phyloP scores from a whole-genome alignment of 2,113 vertebrate species.

The Carassius gibelio region DNA sequence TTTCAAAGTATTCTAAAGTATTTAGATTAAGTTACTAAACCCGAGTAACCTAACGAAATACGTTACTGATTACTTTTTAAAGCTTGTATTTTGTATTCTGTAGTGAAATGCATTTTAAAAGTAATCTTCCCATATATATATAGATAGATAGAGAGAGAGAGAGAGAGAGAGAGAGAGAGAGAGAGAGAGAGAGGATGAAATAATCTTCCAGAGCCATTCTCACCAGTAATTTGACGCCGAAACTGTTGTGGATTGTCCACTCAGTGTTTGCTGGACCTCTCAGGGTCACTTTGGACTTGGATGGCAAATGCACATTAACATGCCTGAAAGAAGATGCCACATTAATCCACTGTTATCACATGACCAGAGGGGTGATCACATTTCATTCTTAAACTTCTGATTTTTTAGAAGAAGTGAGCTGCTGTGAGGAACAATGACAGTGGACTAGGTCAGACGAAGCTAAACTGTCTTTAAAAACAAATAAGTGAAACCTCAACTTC shows the following conservation, averaged over 20 bases:
- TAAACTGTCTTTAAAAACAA: not conserved
- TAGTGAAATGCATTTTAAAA: too few species aligned
- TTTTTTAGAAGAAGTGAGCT: not conserved
- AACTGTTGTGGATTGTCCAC: slow-evolving; percentile 61
- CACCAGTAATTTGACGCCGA: not conserved
- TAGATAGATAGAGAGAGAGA: too few species aligned
- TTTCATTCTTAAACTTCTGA: not conserved
- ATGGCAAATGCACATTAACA: slow-evolving; percentile 59
- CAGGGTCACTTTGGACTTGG: slow-evolving; percentile 58
- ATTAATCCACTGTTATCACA: too few species aligned
- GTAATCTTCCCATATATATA: too few species aligned
- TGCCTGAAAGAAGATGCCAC: slow-evolving; percentile 62
- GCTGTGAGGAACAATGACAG: not conserved
- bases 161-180: too few species aligned
- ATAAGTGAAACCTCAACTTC: not conserved
- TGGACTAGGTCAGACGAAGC: not conserved
- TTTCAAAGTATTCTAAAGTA: too few species aligned
- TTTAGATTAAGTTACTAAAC: too few species aligned
- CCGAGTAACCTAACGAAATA: too few species aligned
- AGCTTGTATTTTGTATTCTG: too few species aligned
- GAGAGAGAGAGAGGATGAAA: too few species aligned
- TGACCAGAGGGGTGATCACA: not conserved
- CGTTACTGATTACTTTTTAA: too few species aligned
- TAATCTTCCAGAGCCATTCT: not conserved
- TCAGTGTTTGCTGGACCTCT: slow-evolving; percentile 72